A percentile compares a stretch with the other conserved stretches of the same genome.
Evolutionary conservation across 2,113 vertebrate species (phyloP).

Genomic region (Ptyas mucosa): DNA sequence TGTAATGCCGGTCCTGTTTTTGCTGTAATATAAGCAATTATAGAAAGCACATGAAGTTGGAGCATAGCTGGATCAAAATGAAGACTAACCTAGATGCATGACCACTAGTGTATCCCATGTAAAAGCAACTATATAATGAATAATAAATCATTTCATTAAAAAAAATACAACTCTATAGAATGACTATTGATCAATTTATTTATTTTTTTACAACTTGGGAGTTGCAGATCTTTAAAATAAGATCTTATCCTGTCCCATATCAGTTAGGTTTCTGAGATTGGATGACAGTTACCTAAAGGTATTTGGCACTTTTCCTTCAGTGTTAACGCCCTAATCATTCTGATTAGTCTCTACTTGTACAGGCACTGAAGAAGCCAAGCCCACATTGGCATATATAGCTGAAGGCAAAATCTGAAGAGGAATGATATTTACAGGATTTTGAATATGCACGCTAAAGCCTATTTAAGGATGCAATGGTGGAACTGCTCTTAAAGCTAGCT

Average conservation of each 20-base stretch:
- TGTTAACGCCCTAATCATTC: constrained; percentile 64
- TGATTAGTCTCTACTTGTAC: constrained; percentile 71
- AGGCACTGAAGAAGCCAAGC: constrained; percentile 65
- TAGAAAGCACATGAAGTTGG: neutral
- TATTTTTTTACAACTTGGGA: neutral
- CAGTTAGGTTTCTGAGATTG: constrained; percentile 45
- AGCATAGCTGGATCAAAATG: neutral
- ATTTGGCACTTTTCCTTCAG: constrained; percentile 67
- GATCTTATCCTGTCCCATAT: neutral
- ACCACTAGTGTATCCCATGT: neutral
- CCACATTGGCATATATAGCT: constrained; percentile 65
- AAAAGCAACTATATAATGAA: neutral
- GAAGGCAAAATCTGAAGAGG: constrained; percentile 71
- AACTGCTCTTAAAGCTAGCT: constrained; percentile 45
- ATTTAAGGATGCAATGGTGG: constrained; percentile 77
- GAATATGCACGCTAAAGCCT: constrained; percentile 64
- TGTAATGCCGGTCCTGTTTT: neutral
- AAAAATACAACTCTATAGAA: neutral
- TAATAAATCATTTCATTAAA: neutral
- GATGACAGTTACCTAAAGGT: constrained; percentile 68
- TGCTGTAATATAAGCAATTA: neutral
- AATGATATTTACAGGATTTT: constrained; percentile 66
- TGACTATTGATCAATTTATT: neutral
- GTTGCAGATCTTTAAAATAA: neutral
- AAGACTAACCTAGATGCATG: neutral